phyloP scores from a whole-genome alignment of 2,113 vertebrate genomes.

The Chaetura pelagica region DNA sequence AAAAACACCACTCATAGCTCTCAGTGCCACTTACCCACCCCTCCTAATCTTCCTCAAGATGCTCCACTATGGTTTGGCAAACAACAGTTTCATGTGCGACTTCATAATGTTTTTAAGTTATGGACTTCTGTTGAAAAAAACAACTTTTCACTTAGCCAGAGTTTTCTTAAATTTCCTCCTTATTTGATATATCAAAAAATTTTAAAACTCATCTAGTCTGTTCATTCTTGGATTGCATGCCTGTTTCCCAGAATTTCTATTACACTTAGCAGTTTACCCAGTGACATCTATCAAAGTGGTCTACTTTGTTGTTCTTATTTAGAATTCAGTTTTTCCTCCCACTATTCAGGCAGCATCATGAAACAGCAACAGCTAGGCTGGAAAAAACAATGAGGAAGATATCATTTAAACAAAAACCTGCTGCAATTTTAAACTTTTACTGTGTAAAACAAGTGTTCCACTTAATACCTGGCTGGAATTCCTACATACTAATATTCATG shows the following conservation, averaged over 20 bases:
- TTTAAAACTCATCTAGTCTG: too few relatives aligned
- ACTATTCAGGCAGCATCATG: background rate
- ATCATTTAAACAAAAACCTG: background rate
- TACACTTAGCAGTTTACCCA: background rate
- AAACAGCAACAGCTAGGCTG: background rate
- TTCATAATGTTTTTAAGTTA: background rate
- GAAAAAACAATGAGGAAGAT: background rate
- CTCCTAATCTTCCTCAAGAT: background rate
- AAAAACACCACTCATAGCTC: background rate
- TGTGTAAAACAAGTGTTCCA: background rate
- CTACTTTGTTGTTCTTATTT: background rate
- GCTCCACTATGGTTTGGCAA: background rate
- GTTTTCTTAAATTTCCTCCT: background rate
- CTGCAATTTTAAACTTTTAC: background rate
- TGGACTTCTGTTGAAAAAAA: background rate
- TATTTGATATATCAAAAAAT: background rate
- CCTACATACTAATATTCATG: background rate
- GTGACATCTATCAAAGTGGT: background rate
- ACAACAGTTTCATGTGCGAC: rapidly evolving
- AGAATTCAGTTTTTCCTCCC: background rate
- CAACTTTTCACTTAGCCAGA: background rate
- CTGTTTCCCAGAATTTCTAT: background rate
- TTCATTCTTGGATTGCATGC: background rate
- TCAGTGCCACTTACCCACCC: rapidly evolving
- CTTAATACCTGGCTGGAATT: background rate